Conservation (phyloP, 2,888 invertebrate genomes). For the Cataglyphis livida region DNA sequence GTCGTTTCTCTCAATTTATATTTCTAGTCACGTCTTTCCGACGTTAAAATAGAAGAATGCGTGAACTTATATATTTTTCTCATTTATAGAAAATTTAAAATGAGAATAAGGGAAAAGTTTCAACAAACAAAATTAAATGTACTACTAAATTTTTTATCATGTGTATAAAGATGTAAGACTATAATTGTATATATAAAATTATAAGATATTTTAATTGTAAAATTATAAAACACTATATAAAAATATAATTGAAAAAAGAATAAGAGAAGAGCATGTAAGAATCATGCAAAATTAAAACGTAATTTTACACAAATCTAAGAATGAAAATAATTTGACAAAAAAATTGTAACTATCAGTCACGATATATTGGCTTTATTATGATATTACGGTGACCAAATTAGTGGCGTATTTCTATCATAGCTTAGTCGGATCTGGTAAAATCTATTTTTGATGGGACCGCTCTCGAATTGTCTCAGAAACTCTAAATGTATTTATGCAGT, state of each 20-base stretch:
- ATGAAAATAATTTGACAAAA: neutral
- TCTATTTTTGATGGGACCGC: slow-evolving; percentile 56
- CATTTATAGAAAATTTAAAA: slow-evolving; percentile 21
- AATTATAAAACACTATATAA: too few species aligned
- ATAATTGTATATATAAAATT: neutral
- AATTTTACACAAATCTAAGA: neutral
- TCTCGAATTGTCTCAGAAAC: slow-evolving; percentile 48
- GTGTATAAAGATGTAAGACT: neutral
- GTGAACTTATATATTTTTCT: neutral
- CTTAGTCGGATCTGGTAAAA: neutral
- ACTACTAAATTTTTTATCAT: neutral
- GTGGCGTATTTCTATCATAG: neutral
- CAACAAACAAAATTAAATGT: neutral
- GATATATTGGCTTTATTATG: slow-evolving; percentile 19
- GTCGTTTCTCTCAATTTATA: slow-evolving; percentile 45
- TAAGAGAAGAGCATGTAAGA: neutral
- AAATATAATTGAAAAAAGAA: neutral
- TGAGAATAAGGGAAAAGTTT: neutral
- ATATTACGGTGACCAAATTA: slow-evolving; percentile 10
- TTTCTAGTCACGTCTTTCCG: slow-evolving; percentile 10
- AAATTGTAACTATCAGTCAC: neutral
- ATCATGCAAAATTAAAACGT: neutral
- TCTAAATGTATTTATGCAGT: slow-evolving; percentile 45
- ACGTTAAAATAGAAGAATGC: neutral
- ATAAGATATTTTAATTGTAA: neutral